Conservation (phyloP, 2,797 vertebrate genomes). For the Buphagus erythrorhynchus region DNA sequence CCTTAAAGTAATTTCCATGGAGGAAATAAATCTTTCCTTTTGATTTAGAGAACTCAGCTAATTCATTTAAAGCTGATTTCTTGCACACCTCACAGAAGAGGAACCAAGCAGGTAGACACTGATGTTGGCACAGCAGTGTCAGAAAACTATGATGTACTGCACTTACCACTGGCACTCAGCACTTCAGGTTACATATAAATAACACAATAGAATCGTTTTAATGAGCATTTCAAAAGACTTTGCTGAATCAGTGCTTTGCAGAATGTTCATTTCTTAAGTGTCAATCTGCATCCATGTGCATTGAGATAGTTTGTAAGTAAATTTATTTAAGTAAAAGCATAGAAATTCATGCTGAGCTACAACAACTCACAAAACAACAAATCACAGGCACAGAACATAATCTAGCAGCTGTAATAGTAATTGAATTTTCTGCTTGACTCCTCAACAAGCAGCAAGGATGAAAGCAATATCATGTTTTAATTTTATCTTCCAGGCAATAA, state of each 20-base stretch:
- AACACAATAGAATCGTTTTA: background rate
- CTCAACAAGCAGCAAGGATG: background rate
- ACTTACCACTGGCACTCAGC: background rate
- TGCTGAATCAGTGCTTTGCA: background rate
- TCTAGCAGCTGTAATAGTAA: background rate
- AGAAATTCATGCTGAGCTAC: background rate
- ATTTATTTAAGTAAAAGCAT: background rate
- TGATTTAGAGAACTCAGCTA: background rate
- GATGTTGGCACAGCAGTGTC: background rate
- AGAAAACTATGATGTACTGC: background rate
- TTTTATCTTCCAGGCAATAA: background rate
- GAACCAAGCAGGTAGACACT: background rate
- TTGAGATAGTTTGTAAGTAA: background rate
- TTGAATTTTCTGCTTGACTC: slow-evolving; percentile 1
- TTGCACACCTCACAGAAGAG: background rate
- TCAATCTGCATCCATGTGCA: background rate
- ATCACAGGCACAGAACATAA: background rate
- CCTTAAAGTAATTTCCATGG: background rate
- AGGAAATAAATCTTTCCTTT: slow-evolving; percentile 10
- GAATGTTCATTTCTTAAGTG: background rate
- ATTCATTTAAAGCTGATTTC: background rate
- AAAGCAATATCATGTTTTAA: background rate
- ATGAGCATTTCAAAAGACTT: background rate
- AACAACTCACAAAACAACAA: background rate
- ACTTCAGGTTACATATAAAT: background rate